phyloP scores from a whole-genome alignment of 2,888 invertebrate species.

The Pardosa pseudoannulata region DNA sequence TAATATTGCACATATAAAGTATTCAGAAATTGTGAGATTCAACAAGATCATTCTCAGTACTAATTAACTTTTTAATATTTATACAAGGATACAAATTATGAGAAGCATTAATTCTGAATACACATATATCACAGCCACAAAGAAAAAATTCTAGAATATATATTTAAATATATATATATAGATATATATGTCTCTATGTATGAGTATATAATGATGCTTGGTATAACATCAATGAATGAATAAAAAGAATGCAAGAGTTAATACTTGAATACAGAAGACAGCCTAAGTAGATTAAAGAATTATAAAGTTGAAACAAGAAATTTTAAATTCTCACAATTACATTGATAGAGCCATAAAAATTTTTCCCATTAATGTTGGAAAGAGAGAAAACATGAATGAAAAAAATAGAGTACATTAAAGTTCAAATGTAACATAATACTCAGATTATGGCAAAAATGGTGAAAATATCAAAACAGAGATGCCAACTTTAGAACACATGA shows the following conservation, averaged over 20 bases:
- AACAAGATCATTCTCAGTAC: slow-evolving; percentile 21
- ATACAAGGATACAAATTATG: slow-evolving; percentile 47
- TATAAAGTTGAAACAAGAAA: neutral
- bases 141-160: slow-evolving; percentile 55
- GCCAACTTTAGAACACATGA: too few species aligned
- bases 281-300: neutral
- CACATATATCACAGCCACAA: slow-evolving; percentile 66
- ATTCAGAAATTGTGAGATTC: slow-evolving; percentile 43
- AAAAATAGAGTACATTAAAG: too few species aligned
- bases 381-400: neutral
- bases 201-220: neutral
- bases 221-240: slow-evolving; percentile 16
- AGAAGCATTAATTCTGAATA: slow-evolving; percentile 43
- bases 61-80: slow-evolving; percentile 20
- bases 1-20: slow-evolving; percentile 20
- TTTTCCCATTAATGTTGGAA: neutral
- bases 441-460: too few species aligned
- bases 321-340: neutral
- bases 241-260: slow-evolving; percentile 13
- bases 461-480: neutral
- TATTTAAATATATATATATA: slow-evolving; percentile 24
- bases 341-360: neutral
- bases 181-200: neutral
- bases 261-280: neutral
- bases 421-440: too few species aligned